phyloP scores from a whole-genome alignment of 2,113 vertebrate species.

The Butorides virescens region DNA sequence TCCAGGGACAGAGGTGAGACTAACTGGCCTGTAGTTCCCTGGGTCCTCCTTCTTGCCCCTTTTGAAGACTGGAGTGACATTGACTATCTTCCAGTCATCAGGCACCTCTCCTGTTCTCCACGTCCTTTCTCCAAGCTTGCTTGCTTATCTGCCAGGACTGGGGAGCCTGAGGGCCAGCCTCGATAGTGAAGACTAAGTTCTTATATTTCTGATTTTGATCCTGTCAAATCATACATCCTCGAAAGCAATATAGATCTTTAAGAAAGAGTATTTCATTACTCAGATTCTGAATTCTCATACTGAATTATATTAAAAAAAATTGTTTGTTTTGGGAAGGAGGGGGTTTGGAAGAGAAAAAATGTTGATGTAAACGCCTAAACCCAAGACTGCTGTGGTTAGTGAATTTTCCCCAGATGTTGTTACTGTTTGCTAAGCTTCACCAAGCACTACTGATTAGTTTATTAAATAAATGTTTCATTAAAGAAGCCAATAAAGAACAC shows the following conservation, averaged over 20 bases:
- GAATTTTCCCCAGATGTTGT: neutral
- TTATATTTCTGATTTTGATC: neutral
- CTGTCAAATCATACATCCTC: neutral
- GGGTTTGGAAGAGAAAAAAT: neutral
- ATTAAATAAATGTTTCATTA: constrained; percentile 14
- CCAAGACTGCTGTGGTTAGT: neutral
- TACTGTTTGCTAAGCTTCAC: neutral
- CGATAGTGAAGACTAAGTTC: neutral
- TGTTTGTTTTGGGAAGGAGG: neutral
- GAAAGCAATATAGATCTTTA: neutral
- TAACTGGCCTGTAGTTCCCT: too few species aligned
- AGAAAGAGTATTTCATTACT: neutral
- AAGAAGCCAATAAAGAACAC: neutral
- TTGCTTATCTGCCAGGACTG: too few species aligned
- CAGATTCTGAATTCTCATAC: neutral
- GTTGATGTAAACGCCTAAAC: neutral
- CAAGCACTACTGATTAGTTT: neutral
- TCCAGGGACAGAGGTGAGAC: too few species aligned
- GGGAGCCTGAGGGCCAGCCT: too few species aligned
- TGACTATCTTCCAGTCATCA: too few species aligned
- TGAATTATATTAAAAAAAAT: neutral
- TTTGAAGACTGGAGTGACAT: too few species aligned
- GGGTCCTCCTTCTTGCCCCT: too few species aligned
- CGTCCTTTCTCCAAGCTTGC: too few species aligned
- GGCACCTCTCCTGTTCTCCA: too few species aligned